Evolutionary conservation across 2,797 vertebrate species (phyloP).

Genomic region (Acropternis orthonyx): DNA sequence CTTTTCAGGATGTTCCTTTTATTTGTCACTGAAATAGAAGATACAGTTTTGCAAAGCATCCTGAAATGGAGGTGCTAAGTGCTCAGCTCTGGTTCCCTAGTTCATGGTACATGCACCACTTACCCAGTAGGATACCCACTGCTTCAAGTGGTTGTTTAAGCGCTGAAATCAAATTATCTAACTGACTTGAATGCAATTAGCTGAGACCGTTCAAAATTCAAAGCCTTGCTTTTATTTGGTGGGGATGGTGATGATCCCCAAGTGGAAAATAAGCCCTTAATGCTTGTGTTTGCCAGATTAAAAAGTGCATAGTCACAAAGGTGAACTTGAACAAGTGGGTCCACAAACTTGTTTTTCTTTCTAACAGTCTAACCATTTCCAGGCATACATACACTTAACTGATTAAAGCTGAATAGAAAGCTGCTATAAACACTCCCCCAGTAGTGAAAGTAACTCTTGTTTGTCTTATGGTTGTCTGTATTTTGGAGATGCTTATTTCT

Average conservation of each 20-base stretch:
- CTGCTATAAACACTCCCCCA: background rate
- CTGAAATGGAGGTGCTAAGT: background rate
- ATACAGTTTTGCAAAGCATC: background rate
- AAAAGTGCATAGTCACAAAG: background rate
- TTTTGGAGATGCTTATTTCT: background rate
- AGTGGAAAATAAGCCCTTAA: background rate
- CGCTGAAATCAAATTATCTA: background rate
- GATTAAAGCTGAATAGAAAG: background rate
- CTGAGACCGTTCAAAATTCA: background rate
- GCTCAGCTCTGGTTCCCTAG: background rate
- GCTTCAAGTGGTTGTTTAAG: background rate
- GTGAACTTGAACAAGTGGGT: background rate
- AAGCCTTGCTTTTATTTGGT: background rate
- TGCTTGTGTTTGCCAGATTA: background rate
- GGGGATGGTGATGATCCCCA: background rate
- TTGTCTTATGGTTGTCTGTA: background rate
- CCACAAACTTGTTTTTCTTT: rapidly evolving
- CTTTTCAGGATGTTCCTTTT: background rate
- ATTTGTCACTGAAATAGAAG: background rate
- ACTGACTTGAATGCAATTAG: background rate
- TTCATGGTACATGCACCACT: rapidly evolving
- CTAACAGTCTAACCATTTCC: background rate
- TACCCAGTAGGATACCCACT: background rate
- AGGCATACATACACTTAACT: background rate
- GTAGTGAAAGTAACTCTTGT: background rate